phyloP scores from a whole-genome alignment of 2,888 invertebrate species.

The Melanotus villosus region DNA sequence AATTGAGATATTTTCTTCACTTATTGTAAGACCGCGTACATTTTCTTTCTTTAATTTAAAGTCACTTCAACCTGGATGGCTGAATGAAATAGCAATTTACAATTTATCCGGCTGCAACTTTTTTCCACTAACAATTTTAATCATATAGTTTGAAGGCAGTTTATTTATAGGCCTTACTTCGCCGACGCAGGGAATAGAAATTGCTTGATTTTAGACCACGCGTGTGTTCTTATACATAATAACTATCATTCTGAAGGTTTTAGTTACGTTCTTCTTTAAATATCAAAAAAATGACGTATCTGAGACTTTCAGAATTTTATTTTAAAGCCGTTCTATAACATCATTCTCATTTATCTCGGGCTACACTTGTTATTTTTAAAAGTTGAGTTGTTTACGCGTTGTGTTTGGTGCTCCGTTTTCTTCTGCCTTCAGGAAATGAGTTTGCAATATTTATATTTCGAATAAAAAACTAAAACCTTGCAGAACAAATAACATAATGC shows the following conservation, averaged over 20 bases:
- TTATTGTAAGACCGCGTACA: slow-evolving; percentile 43
- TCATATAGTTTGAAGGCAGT: slow-evolving; percentile 58
- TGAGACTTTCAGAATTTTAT: background rate
- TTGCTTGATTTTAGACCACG: slow-evolving; percentile 56
- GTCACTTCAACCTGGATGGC: slow-evolving; percentile 45
- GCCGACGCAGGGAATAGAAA: slow-evolving; percentile 57
- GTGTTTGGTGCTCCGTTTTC: too few species aligned
- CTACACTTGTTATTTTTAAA: too few species aligned
- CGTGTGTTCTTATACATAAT: slow-evolving; percentile 54
- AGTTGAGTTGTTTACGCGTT: background rate
- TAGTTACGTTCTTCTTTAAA: slow-evolving; percentile 26
- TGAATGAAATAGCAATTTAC: slow-evolving; percentile 57
- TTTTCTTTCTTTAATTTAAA: too few species aligned
- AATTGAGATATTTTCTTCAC: slow-evolving; percentile 38
- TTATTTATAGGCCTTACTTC: slow-evolving; percentile 57
- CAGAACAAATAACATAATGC: too few species aligned
- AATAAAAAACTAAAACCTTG: too few species aligned
- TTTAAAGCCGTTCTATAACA: background rate
- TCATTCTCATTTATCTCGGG: too few species aligned
- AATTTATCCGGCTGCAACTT: slow-evolving; percentile 58
- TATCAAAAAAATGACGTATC: slow-evolving; percentile 12
- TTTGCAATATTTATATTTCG: too few species aligned
- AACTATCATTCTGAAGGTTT: slow-evolving; percentile 30
- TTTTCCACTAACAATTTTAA: slow-evolving; percentile 57
- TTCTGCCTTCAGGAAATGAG: too few species aligned